Conservation (phyloP, 2,113 vertebrate species). For the Formicarius rufipectus region DNA sequence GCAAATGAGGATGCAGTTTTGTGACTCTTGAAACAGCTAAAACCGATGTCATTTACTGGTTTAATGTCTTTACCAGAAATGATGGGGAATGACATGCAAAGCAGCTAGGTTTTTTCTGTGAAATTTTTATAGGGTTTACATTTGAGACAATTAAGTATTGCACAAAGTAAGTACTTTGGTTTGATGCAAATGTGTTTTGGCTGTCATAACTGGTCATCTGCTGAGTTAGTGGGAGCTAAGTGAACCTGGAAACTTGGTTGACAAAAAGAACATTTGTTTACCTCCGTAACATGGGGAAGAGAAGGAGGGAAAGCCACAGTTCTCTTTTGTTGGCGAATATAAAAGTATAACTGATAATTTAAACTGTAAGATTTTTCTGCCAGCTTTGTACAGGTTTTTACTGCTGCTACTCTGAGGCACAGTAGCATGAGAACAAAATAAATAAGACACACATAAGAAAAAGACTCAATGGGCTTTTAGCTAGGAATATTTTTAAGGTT, state of each 20-base stretch:
- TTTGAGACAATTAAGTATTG: neutral
- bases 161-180: neutral
- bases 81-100: neutral
- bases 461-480: neutral
- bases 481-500: neutral
- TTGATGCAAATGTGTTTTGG: neutral
- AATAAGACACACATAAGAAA: neutral
- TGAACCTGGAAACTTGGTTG: neutral
- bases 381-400: neutral
- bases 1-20: neutral
- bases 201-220: fast-evolving
- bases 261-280: neutral
- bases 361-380: neutral
- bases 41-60: neutral
- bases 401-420: neutral
- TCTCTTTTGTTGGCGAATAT: neutral
- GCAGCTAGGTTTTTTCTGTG: neutral
- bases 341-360: neutral
- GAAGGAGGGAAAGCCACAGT: neutral
- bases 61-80: neutral
- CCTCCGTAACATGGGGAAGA: neutral
- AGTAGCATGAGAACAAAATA: neutral
- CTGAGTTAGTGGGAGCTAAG: neutral
- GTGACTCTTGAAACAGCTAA: neutral
- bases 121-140: neutral